Evolutionary conservation across 1,140 invertebrate genomes (phyloP).

Genomic region (Drosophila simulans): DNA sequence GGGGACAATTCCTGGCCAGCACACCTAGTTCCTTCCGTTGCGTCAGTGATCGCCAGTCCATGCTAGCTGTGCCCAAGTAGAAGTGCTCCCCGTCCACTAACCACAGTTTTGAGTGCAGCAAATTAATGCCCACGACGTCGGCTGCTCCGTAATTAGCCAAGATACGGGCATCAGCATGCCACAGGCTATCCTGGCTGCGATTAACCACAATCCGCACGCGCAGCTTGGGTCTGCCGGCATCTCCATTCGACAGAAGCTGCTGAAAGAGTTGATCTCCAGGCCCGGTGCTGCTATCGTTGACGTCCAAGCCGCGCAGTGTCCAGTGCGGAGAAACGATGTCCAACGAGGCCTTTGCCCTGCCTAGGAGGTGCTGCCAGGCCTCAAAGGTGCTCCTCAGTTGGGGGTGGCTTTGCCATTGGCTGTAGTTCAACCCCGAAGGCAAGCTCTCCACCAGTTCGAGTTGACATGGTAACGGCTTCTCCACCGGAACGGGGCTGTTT

Average conservation of each 20-base stretch:
- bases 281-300: conserved; percentile 90
- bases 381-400: conserved; percentile 90
- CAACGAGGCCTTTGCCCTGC: conserved; percentile 90
- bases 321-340: conserved; percentile 95
- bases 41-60: conserved; percentile 97
- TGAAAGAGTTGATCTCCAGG: conserved; percentile 91
- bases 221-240: conserved; percentile 85
- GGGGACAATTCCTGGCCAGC: conserved; percentile 92
- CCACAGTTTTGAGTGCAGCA: conserved; percentile 96
- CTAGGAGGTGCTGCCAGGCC: conserved; percentile 91
- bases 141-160: conserved; percentile 89
- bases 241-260: conserved; percentile 87
- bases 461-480: conserved; percentile 65
- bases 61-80: conserved; percentile 95
- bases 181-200: conserved; percentile 58
- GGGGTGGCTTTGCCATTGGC: conserved; percentile 84
- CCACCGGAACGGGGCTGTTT: conserved; percentile 46
- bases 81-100: conserved; percentile 93
- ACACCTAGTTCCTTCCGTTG: conserved; percentile 98
- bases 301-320: conserved; percentile 92
- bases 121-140: conserved; percentile 85
- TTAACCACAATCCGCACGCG: conserved; percentile 91
- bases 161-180: conserved; percentile 68
- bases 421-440: conserved; percentile 92
- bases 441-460: conserved; percentile 94